A percentile compares a stretch with the other conserved stretches of the same genome.
Evolutionary conservation across 2,113 vertebrate species (phyloP).

Genomic region (Odobenus rosmarus): DNA sequence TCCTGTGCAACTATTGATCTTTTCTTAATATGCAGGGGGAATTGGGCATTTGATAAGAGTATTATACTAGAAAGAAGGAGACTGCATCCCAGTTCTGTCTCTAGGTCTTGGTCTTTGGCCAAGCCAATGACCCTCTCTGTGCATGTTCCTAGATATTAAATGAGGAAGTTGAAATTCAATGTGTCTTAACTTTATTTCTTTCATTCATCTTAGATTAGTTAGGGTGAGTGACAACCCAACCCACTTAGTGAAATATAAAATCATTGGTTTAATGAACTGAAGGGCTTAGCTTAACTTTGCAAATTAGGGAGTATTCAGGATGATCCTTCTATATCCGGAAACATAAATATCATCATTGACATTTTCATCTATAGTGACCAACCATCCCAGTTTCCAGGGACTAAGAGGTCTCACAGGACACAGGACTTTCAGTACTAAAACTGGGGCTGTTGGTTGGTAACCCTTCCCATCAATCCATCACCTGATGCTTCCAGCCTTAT

Average conservation of each 20-base stretch:
- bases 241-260: conserved; percentile 15
- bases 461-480: neutral
- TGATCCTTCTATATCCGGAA: neutral
- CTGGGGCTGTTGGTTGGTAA: neutral
- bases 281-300: neutral
- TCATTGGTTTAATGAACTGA: neutral
- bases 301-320: neutral
- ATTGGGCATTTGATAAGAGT: neutral
- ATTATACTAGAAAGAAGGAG: neutral
- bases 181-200: neutral
- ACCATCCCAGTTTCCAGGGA: neutral
- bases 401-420: neutral
- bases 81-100: neutral
- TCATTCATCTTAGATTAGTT: neutral
- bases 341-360: neutral
- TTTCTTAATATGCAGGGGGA: neutral
- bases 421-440: neutral
- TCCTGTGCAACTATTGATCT: neutral
- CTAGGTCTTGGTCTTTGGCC: neutral
- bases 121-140: neutral
- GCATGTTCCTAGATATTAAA: neutral
- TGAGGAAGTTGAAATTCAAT: neutral
- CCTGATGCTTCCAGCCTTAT: neutral
- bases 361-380: neutral
- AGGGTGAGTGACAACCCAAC: neutral